These are phyloP conservation scores for Callinectes sapidus DNA, from an alignment of 2,888 invertebrate species.

Conservation along the genomic window DNA sequence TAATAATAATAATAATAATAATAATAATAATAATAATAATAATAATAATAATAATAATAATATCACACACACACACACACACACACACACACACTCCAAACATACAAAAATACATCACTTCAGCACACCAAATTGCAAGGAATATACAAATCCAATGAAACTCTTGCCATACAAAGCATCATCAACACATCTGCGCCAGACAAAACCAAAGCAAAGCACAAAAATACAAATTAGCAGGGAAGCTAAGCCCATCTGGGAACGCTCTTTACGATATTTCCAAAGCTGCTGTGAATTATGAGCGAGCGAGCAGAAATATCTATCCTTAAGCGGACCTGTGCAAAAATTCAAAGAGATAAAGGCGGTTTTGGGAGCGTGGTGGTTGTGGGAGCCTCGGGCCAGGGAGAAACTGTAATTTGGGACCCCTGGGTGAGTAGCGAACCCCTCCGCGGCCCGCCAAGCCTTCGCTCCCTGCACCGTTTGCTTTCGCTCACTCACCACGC, in stretches of 20 bases:
- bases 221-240: not conserved
- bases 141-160: not conserved
- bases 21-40: too few species aligned
- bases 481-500: conserved; percentile 37
- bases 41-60: too few species aligned
- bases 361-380: conserved; percentile 48
- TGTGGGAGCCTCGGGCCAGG: conserved; percentile 44
- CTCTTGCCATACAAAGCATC: not conserved
- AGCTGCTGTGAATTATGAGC: not conserved
- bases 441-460: conserved; percentile 24
- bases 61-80: not conserved
- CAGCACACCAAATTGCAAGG: not conserved
- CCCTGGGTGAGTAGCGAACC: conserved; percentile 59
- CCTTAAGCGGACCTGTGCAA: conserved; percentile 36
- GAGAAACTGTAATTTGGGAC: conserved; percentile 61
- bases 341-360: conserved; percentile 57
- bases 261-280: conserved; percentile 22
- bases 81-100: not conserved
- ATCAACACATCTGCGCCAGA: not conserved
- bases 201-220: not conserved
- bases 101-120: not conserved
- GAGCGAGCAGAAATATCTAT: conserved; percentile 15
- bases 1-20: too few species aligned
- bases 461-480: conserved; percentile 2
- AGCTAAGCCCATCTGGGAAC: not conserved